phyloP scores from a whole-genome alignment of 2,888 invertebrate species.

The Sphaerophoria taeniata region DNA sequence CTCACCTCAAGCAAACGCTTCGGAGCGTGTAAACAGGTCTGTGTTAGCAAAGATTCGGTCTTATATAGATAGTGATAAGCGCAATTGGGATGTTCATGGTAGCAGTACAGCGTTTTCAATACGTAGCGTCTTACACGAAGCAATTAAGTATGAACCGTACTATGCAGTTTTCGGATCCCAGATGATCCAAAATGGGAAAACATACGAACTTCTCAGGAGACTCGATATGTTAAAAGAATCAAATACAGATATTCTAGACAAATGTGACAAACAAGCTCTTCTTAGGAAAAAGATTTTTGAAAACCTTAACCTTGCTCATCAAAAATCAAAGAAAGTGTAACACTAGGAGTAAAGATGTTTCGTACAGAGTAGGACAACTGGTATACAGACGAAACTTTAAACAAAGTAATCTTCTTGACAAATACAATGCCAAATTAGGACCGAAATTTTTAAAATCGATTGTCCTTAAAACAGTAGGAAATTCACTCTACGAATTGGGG shows the following conservation, averaged over 20 bases:
- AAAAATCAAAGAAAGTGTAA: not conserved
- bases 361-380: not conserved
- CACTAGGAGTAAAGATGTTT: not conserved
- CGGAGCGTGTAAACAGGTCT: not conserved
- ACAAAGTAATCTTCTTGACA: not conserved
- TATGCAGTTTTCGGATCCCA: not conserved
- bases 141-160: not conserved
- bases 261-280: no score
- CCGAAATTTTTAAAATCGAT: not conserved
- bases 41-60: not conserved
- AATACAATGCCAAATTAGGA: not conserved
- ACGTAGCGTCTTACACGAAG: slow-evolving; percentile 41
- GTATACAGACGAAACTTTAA: not conserved
- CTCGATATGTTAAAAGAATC: not conserved
- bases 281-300: no score
- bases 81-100: not conserved
- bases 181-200: not conserved
- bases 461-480: not conserved
- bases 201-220: not conserved
- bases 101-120: slow-evolving; percentile 60
- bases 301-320: not conserved
- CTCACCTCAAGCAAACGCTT: slow-evolving; percentile 78
- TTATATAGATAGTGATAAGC: not conserved
- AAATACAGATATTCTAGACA: not conserved
- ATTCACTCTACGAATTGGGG: not conserved